Base-by-base conservation (phyloP, 2,797 vertebrate genomes). In the Nasua narica region DNA sequence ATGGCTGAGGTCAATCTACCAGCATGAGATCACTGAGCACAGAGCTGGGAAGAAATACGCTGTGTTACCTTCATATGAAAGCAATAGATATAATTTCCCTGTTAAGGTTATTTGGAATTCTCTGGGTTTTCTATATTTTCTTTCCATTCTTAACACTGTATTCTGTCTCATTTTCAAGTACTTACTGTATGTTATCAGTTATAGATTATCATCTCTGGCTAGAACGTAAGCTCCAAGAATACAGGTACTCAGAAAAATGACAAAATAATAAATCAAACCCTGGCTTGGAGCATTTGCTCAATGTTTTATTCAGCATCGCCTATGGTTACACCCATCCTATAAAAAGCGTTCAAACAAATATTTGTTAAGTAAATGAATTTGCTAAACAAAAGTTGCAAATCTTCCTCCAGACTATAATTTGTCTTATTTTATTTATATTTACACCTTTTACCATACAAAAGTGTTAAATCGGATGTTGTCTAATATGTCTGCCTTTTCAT, bases 401-500 rank as follows among this genome's bases (percentile, higher is more conserved):
- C 96, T 87, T 97, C 82, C 76, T 54, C 21, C n/a, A 84, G 40
- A 92, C 8, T 48, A 60, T 90, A 48, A 81, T 72, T 92, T 96
- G 18, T 72, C 43, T 83, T 77, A 84, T 93, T 97, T 89, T 96
- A 91, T 32, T 88, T 86, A 94, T 82, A 72, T 21, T 97, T 91
- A 37, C 82, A 19, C 32, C 91, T 93, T 97, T 91, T 94, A 76
- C 70, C 77, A 48, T 83, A 65, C 46, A 94, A 84, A 95, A 90
- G 74, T 84, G 25, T 70, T 95, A 90, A 92, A 85, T 91, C 91
- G 32, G 76, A 67, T 93, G 56, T 96, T 95, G 69, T 96, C 81
- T 93, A 60, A 96, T 90, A 92, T 95, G 90, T 92, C 78, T 94
- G 85, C 69, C 56, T 97, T 95, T 97, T 97, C 56, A 95, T 83